Evolutionary conservation across 2,797 vertebrate genomes (phyloP).

Genomic region (Mormyrops boulengeri): DNA sequence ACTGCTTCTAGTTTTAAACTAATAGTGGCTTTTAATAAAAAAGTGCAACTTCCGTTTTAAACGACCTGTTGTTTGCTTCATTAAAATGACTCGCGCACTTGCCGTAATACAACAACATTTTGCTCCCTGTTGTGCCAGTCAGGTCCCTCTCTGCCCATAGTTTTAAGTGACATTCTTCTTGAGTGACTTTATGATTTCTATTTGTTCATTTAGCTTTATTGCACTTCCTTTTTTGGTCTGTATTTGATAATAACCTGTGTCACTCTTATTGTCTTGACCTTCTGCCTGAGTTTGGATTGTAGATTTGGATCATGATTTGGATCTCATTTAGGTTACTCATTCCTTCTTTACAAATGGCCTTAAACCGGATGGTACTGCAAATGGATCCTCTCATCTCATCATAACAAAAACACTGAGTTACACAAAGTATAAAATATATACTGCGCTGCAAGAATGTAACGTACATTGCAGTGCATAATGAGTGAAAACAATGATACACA

Average conservation of each 20-base stretch:
- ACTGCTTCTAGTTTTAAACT: background rate
- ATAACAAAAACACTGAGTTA: background rate
- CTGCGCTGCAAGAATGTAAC: background rate
- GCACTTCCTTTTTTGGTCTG: background rate
- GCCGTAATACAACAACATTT: background rate
- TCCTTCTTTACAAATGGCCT: background rate
- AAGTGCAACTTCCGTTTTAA: background rate
- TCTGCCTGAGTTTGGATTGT: background rate
- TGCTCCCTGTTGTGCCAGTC: background rate
- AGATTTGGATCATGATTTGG: background rate
- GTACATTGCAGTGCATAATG: background rate
- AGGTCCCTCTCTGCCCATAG: background rate
- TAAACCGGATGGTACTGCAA: background rate
- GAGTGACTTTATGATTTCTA: background rate
- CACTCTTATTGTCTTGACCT: background rate
- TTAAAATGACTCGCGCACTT: background rate
- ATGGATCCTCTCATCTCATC: background rate
- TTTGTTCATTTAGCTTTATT: background rate
- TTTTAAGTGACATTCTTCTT: background rate
- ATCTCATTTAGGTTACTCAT: background rate
- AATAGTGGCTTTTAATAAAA: background rate
- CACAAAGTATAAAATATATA: background rate
- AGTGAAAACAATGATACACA: background rate
- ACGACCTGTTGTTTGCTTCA: background rate
- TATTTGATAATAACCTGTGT: background rate